phyloP scores from a whole-genome alignment of 2,113 vertebrate genomes.

The Oncorhynchus nerka region DNA sequence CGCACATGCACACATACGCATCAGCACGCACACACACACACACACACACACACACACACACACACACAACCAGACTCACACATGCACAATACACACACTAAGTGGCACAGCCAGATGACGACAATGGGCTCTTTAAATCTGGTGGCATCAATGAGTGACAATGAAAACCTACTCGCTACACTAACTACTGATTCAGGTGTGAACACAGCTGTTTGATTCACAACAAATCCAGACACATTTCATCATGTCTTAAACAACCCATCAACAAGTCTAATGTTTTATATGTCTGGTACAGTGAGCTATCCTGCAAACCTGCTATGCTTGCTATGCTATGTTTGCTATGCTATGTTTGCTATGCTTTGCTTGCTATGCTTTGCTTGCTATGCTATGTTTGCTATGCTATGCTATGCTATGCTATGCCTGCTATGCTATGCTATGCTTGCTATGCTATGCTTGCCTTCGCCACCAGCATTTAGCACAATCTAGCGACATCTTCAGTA shows the following conservation, averaged over 20 bases:
- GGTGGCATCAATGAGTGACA: slow-evolving; percentile 6
- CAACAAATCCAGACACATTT: slow-evolving; percentile 60
- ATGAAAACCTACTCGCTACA: slow-evolving; percentile 42
- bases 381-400: slow-evolving; percentile 57
- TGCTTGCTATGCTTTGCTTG: slow-evolving; percentile 55
- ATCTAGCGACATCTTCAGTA: slow-evolving; percentile 37
- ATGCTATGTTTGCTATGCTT: slow-evolving; percentile 26
- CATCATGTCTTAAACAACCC: slow-evolving; percentile 68
- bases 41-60: slow-evolving; percentile 17
- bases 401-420: slow-evolving; percentile 34
- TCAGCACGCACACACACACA: not conserved
- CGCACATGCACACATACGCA: not conserved
- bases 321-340: slow-evolving; percentile 55
- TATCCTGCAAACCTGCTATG: slow-evolving; percentile 22
- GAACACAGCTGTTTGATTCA: slow-evolving; percentile 66
- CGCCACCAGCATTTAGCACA: slow-evolving; percentile 50
- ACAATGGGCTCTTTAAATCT: slow-evolving; percentile 39
- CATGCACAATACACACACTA: slow-evolving; percentile 11
- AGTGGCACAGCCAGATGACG: slow-evolving; percentile 29
- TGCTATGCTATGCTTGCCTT: too few species aligned
- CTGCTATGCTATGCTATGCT: slow-evolving; percentile 36
- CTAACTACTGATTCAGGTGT: slow-evolving; percentile 48
- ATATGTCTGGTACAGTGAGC: slow-evolving; percentile 37
- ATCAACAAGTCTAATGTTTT: slow-evolving; percentile 66
- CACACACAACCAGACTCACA: not conserved